Evolutionary conservation across 2,113 vertebrate species (phyloP), one percentile per base, ranked within the genome.

Genomic region (Eupsittula cactorum): DNA sequence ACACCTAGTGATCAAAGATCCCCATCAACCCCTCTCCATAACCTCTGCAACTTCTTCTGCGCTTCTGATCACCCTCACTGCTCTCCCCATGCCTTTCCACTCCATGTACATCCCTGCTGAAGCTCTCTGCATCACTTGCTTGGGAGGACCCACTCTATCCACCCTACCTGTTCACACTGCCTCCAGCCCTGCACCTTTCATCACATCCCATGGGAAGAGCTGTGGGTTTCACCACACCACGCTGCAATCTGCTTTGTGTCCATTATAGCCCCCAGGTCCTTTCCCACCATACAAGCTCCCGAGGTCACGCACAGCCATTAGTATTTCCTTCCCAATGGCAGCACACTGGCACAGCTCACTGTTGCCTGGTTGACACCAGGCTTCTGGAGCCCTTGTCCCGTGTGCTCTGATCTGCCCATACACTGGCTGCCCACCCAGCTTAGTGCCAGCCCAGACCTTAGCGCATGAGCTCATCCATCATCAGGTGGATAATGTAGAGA

Each of bases 101-200:
- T 64, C 78, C 7, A 1, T 2, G 7, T 17, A 27, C 29, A 47
- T 24, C 59, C 67, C 57, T 41, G 55, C 39, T 70, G 92, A 65
- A 77, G 39, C 0, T 4, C 21, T 35, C 2, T 0, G 71, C 39
- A n/a, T 37, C 7, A 0, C 44, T 74, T 1, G 0, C 67, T 29
- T 49, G 11, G 37, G 25, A 80, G 42, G 63, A 73, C 11, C 28
- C 0, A 0, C 12, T 85, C 47, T 19, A 18, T 69, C 13, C 62
- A n/a, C 6, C 21, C 42, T 33, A 13, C 18, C 46, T 82, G 42
- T 47, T 19, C 4, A 2, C 5, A 13, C 76, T 64, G 62, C 52
- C 50, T 70, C 65, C 67, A 53, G 62, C 62, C 6, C 0, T 16
- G 46, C 5, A 5, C 41, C 42, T 68, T 63, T 17, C 41, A 63